Conservation (phyloP, 2,113 vertebrate species). For the Megaleporinus macrocephalus region DNA sequence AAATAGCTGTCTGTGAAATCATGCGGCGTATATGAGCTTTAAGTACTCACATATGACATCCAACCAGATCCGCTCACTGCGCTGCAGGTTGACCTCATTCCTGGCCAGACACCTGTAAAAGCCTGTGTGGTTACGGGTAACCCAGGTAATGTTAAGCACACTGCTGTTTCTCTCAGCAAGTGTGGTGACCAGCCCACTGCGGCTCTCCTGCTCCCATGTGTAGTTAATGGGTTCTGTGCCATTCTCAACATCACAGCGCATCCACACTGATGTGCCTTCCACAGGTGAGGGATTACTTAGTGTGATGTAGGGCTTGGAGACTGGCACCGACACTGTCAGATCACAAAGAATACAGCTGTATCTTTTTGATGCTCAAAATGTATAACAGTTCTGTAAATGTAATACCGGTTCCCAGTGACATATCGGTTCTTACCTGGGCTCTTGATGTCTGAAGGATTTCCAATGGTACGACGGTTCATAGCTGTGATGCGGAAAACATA, state of each 20-base stretch:
- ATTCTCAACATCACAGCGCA: conserved; percentile 80
- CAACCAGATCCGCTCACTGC: conserved; percentile 79
- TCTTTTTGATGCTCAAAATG: not conserved
- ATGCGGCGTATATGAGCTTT: not conserved
- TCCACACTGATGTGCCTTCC: conserved; percentile 76
- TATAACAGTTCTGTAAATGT: not conserved
- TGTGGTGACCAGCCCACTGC: conserved; percentile 54
- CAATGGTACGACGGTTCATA: conserved; percentile 85
- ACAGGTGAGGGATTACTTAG: conserved; percentile 72
- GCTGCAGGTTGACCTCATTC: conserved; percentile 81
- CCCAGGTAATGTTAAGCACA: conserved; percentile 68
- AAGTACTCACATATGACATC: conserved; percentile 85
- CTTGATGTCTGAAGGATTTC: conserved; percentile 84
- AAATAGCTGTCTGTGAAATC: too few relatives aligned
- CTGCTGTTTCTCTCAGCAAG: conserved; percentile 64
- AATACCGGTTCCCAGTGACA: not conserved
- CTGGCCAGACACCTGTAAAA: conserved; percentile 83
- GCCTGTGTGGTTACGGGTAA: conserved; percentile 82
- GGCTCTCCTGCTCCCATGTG: conserved; percentile 77
- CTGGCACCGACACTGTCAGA: conserved; percentile 74
- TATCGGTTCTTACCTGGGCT: conserved; percentile 84
- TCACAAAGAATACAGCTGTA: not conserved
- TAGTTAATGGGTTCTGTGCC: conserved; percentile 84
- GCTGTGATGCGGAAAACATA: conserved; percentile 86
- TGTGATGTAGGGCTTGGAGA: conserved; percentile 82